These are phyloP conservation scores for Decapterus maruadsi DNA, from an alignment of 2,797 vertebrate species.

Conservation along the genomic window DNA sequence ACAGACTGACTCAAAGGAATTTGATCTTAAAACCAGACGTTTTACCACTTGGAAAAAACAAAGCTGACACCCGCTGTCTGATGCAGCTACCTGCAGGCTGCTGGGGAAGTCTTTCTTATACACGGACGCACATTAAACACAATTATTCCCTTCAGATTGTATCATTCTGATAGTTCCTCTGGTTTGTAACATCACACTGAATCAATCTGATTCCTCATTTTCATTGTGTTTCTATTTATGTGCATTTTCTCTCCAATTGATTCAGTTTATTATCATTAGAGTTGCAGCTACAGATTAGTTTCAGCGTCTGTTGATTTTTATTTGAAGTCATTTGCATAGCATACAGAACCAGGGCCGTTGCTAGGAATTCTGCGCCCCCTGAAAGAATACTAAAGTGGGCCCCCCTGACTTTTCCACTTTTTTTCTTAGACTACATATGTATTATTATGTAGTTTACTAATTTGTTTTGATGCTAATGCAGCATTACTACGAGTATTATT, in stretches of 20 bases:
- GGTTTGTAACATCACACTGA: neutral
- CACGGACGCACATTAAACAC: neutral
- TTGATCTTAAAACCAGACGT: conserved; percentile 4
- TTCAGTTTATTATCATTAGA: neutral
- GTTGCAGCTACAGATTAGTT: neutral
- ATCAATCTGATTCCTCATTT: neutral
- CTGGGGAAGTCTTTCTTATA: neutral
- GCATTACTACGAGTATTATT: too few relatives aligned
- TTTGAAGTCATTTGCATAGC: neutral
- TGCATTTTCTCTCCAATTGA: neutral
- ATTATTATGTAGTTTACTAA: too few relatives aligned
- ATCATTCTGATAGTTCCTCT: neutral
- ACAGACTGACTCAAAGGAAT: conserved; percentile 2
- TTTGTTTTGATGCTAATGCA: too few relatives aligned
- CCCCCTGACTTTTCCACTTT: too few relatives aligned
- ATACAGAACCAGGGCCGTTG: too few relatives aligned
- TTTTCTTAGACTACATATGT: too few relatives aligned
- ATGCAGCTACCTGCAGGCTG: neutral
- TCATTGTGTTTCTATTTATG: neutral
- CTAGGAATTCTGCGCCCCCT: too few relatives aligned
- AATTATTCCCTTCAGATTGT: too few relatives aligned
- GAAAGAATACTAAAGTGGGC: too few relatives aligned
- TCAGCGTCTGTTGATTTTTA: neutral
- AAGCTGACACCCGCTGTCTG: neutral
- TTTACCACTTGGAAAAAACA: neutral